phyloP scores from a whole-genome alignment of 2,113 vertebrate species.

The Alaudala cheleensis region DNA sequence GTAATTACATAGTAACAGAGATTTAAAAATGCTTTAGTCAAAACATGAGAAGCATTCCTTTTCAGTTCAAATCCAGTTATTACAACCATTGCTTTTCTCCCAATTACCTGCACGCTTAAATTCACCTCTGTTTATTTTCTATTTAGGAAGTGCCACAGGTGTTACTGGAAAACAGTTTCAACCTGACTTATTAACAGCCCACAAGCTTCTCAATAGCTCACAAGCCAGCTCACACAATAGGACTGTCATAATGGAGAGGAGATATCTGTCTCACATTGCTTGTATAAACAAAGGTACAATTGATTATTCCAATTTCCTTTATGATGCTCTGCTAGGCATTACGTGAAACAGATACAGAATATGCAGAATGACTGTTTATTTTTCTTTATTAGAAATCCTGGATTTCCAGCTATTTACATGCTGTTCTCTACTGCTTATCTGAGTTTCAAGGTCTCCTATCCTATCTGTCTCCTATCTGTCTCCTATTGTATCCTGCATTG shows the following conservation, averaged over 20 bases:
- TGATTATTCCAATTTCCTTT: background rate
- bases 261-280: background rate
- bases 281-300: background rate
- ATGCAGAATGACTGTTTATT: background rate
- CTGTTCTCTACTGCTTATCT: background rate
- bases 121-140: slow-evolving; percentile 18
- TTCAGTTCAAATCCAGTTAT: background rate
- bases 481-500: background rate
- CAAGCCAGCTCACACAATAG: background rate
- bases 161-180: background rate
- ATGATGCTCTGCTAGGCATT: background rate
- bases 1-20: background rate
- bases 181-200: background rate
- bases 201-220: background rate
- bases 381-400: background rate
- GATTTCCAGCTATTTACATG: background rate
- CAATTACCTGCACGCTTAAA: background rate
- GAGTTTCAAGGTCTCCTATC: background rate
- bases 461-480: background rate
- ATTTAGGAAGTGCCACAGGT: background rate
- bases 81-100: background rate
- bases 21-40: background rate
- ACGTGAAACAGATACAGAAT: background rate
- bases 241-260: background rate
- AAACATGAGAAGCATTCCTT: slow-evolving; percentile 1